These are phyloP conservation scores for Chascanopsetta lugubris DNA, from an alignment of 2,113 vertebrate species.

Conservation along the genomic window DNA sequence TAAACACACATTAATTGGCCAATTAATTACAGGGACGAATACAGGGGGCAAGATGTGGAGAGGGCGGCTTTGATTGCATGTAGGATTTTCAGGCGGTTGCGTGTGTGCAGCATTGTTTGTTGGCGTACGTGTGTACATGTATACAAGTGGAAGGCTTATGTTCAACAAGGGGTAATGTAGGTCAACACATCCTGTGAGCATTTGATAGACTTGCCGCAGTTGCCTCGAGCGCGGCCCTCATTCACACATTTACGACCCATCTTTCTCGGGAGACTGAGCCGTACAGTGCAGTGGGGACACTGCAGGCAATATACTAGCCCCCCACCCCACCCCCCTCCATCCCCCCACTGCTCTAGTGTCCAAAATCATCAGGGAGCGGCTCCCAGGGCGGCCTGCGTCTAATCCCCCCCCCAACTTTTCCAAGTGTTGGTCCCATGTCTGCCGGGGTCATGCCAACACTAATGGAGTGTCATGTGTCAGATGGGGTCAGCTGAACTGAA, in stretches of 20 bases:
- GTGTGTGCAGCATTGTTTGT: slow-evolving; percentile 14
- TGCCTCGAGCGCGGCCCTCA: slow-evolving; percentile 38
- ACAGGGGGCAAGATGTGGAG: slow-evolving; percentile 61
- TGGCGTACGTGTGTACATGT: slow-evolving; percentile 18
- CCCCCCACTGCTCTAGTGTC: slow-evolving; percentile 29
- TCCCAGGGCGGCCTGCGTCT: slow-evolving; percentile 27
- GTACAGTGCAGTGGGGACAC: slow-evolving; percentile 25
- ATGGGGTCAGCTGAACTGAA: slow-evolving; percentile 38
- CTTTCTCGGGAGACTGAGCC: slow-evolving; percentile 26
- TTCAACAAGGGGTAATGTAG: slow-evolving; percentile 74
- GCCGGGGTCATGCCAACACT: slow-evolving; percentile 51
- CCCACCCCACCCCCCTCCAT: no score
- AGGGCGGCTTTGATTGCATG: slow-evolving; percentile 62
- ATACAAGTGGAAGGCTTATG: slow-evolving; percentile 48
- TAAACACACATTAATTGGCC: slow-evolving; percentile 81
- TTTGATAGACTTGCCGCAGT: slow-evolving; percentile 48
- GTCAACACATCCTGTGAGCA: slow-evolving; percentile 72
- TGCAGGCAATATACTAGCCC: slow-evolving; percentile 4
- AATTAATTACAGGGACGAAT: slow-evolving; percentile 80
- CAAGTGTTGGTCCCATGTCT: slow-evolving; percentile 47
- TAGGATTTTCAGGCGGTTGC: slow-evolving; percentile 45
- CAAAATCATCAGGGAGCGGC: slow-evolving; percentile 30
- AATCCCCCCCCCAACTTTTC: slow-evolving; percentile 45
- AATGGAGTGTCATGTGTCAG: slow-evolving; percentile 51
- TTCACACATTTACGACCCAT: slow-evolving; percentile 50